phyloP scores from a whole-genome alignment of 2,888 invertebrate species.

The Lydus trimaculatus region DNA sequence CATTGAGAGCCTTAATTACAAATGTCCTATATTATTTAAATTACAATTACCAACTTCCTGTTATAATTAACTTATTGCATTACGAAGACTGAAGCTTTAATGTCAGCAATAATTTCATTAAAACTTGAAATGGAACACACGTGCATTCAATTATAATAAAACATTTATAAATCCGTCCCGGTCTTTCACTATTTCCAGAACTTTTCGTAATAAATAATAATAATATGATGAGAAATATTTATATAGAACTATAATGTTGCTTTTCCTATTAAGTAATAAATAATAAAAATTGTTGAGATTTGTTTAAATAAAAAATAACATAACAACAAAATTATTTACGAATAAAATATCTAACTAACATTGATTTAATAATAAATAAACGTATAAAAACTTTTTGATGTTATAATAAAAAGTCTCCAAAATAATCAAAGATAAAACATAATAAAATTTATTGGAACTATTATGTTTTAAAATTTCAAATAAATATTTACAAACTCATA shows the following conservation, averaged over 20 bases:
- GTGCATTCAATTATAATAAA: slow-evolving; percentile 59
- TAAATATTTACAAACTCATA: slow-evolving; percentile 47
- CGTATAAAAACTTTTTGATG: slow-evolving; percentile 45
- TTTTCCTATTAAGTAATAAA: too few species aligned
- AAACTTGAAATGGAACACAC: slow-evolving; percentile 58
- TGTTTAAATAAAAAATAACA: too few species aligned
- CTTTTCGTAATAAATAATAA: slow-evolving; percentile 12
- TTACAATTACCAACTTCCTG: slow-evolving; percentile 60
- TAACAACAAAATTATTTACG: neutral
- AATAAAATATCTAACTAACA: slow-evolving; percentile 18
- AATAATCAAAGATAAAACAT: slow-evolving; percentile 48
- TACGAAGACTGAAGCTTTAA: slow-evolving; percentile 58
- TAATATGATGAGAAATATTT: neutral
- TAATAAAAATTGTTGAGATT: too few species aligned
- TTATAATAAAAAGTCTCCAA: slow-evolving; percentile 46
- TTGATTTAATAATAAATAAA: slow-evolving; percentile 41
- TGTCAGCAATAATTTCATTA: slow-evolving; percentile 59
- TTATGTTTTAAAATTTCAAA: slow-evolving; percentile 47
- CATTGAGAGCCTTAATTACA: slow-evolving; percentile 56
- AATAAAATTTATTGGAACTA: slow-evolving; percentile 48
- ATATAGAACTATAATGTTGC: neutral
- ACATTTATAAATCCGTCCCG: slow-evolving; percentile 54
- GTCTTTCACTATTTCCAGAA: slow-evolving; percentile 45
- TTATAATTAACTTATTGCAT: slow-evolving; percentile 59
- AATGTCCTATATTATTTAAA: slow-evolving; percentile 60